A percentile compares a stretch with the other conserved stretches of the same genome.
phyloP scores from a whole-genome alignment of 2,888 invertebrate genomes.

The Oligia strigilis region DNA sequence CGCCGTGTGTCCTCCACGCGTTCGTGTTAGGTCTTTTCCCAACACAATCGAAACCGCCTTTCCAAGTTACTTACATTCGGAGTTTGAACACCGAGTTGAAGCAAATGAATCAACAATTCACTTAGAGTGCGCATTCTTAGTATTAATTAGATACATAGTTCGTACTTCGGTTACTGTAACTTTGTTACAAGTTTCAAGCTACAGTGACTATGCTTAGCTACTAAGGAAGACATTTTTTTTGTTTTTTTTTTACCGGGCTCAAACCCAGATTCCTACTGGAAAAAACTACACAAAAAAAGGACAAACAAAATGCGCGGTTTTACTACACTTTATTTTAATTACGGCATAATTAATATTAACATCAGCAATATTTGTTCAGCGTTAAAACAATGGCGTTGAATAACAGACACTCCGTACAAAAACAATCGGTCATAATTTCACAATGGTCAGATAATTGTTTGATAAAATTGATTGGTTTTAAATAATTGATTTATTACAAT shows the following conservation, averaged over 20 bases:
- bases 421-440: background rate
- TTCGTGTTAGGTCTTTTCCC: background rate
- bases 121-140: conserved; percentile 54
- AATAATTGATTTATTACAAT: conserved; percentile 3
- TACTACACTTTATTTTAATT: background rate
- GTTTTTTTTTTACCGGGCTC: background rate
- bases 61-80: conserved; percentile 36
- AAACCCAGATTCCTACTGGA: background rate
- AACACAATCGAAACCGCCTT: conserved; percentile 11
- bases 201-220: conserved; percentile 13
- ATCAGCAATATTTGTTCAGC: background rate
- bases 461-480: conserved; percentile 2
- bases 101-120: conserved; percentile 66
- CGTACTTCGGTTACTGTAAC: conserved; percentile 55
- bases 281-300: background rate
- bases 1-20: background rate
- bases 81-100: conserved; percentile 32
- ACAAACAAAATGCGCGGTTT: background rate
- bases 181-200: conserved; percentile 44
- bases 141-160: conserved; percentile 68
- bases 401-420: background rate
- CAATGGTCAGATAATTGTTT: background rate
- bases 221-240: background rate
- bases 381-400: background rate
- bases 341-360: background rate